These are phyloP conservation scores for Electrona antarctica DNA, from an alignment of 2,113 vertebrate species.

Conservation along the genomic window DNA sequence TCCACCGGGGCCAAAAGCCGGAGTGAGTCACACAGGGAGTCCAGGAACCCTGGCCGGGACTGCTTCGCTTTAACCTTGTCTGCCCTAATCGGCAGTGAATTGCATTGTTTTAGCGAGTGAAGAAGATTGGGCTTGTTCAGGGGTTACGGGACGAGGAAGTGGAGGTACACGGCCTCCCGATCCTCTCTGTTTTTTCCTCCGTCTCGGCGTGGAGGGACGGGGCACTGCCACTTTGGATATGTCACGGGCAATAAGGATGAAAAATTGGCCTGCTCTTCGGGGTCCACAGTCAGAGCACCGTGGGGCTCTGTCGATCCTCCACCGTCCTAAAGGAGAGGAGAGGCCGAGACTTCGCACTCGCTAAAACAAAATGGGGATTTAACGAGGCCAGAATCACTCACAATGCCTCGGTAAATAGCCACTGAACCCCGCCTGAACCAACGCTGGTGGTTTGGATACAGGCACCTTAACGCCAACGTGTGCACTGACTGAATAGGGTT, in stretches of 20 bases:
- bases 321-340: constrained; percentile 63
- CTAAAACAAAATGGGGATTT: constrained; percentile 81
- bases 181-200: constrained; percentile 29
- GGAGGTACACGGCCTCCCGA: constrained; percentile 34
- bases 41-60: constrained; percentile 16
- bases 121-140: constrained; percentile 43
- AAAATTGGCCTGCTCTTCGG: constrained; percentile 82
- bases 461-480: constrained; percentile 28
- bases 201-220: constrained; percentile 38
- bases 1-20: constrained; percentile 1
- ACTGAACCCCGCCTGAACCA: constrained; percentile 59
- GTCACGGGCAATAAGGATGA: constrained; percentile 91
- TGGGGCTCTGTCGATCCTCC: constrained; percentile 51
- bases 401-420: constrained; percentile 61
- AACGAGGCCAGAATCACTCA: constrained; percentile 73
- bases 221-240: constrained; percentile 83
- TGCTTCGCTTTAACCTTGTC: constrained; percentile 50
- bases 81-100: constrained; percentile 49
- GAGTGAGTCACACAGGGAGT: constrained; percentile 4
- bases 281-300: constrained; percentile 57
- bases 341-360: constrained; percentile 67
- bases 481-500: constrained; percentile 21
- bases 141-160: constrained; percentile 30
- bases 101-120: constrained; percentile 62
- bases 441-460: constrained; percentile 23